Base-by-base conservation (phyloP, 2,797 vertebrate genomes). In the Ctenopoma kingsleyae region DNA sequence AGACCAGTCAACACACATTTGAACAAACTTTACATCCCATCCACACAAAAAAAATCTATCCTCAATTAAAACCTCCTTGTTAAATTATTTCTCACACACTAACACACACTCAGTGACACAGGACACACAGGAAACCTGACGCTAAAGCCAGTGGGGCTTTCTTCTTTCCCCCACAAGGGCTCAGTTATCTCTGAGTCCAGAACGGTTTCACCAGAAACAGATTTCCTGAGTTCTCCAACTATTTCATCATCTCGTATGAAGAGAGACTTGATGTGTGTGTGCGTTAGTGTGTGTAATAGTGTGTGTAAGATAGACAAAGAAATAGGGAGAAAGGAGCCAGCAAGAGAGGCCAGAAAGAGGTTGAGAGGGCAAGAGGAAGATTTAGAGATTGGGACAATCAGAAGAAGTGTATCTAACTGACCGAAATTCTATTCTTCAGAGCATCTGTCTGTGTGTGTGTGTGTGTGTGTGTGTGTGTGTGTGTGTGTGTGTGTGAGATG, bases 201-300 rank as follows among this genome's bases (percentile, higher is more conserved):
- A 91, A 81, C 58, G 67, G 76, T 85, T 90, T 91, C 89, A 91
- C 83, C 88, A 92, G 90, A 93, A 91, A 90, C 86, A 86, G 92
- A 94, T 95, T 95, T 95, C 94, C 87, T 30, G 90, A 92, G 87
- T 95, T 94, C 89, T 91, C 91, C 89, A 94, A 93, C 88, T 93
- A 95, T 94, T 95, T 94, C 94, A 95, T 94, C 94, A 95, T 77
- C 92, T 88, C 80, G 66, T 54, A 70, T 47, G 71, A 83, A 76
- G 78, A 81, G 67, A 82, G 80, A 76, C 74, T 83, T 44, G 56
- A 53, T 80, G 49, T 58, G 70, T 61, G 62, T 69, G 50, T 44
- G 62, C 36, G 40, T 16, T 77, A 60, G 64, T 55, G 59, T 69
- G 59, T 36, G 52, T 35, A 23, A 15, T 47, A 47, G 38, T 20